These are phyloP conservation scores for Chrysolina oricalcia DNA, from an alignment of 2,888 invertebrate species.

Conservation along the genomic window DNA sequence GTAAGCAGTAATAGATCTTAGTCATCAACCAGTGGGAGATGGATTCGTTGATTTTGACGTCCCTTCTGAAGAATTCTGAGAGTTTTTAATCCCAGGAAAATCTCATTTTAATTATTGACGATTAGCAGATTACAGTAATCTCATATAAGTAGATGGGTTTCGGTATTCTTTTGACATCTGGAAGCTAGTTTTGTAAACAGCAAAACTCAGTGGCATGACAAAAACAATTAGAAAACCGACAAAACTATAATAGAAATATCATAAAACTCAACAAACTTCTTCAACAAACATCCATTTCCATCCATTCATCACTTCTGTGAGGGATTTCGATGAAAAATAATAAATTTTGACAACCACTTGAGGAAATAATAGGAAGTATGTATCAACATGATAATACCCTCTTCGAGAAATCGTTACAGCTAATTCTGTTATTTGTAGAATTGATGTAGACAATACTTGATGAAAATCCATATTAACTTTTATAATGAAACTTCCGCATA, in stretches of 20 bases:
- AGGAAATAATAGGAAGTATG: too few species aligned
- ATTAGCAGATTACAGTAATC: conserved; percentile 41
- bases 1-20: neutral
- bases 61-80: conserved; percentile 9
- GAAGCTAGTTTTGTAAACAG: neutral
- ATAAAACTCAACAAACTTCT: too few species aligned
- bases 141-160: conserved; percentile 27
- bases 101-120: conserved; percentile 34
- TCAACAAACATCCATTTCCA: too few species aligned
- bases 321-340: too few species aligned
- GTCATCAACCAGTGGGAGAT: neutral
- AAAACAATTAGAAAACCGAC: neutral
- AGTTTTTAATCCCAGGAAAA: conserved; percentile 31
- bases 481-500: too few species aligned
- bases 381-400: too few species aligned
- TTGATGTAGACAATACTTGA: too few species aligned
- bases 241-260: neutral
- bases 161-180: conserved; percentile 36
- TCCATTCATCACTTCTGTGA: too few species aligned
- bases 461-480: too few species aligned
- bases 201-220: neutral
- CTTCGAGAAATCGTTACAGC: too few species aligned
- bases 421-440: too few species aligned
- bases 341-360: too few species aligned
- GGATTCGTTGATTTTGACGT: neutral